These are phyloP conservation scores for Macropodus opercularis DNA, from an alignment of 2,797 vertebrate genomes.

Conservation along the genomic window DNA sequence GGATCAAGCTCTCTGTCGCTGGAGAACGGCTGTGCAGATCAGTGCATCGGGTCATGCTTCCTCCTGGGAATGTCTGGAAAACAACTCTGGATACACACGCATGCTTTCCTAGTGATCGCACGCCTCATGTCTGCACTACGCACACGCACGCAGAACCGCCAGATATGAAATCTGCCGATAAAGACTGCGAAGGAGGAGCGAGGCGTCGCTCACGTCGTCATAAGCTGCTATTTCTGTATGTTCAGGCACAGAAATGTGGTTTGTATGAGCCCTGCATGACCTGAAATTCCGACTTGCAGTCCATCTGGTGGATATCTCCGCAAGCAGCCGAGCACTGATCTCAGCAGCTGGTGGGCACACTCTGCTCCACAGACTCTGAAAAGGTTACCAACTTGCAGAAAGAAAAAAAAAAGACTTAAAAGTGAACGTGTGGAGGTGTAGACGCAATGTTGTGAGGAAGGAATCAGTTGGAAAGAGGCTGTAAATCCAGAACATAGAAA, in stretches of 20 bases:
- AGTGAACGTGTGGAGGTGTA: neutral
- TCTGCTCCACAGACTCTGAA: slow-evolving; percentile 10
- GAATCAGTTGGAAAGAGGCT: neutral
- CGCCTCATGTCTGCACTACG: slow-evolving; percentile 20
- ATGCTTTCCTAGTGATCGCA: slow-evolving; percentile 35
- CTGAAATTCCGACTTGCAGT: slow-evolving; percentile 29
- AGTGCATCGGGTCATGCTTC: slow-evolving; percentile 58
- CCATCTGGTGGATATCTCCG: slow-evolving; percentile 48
- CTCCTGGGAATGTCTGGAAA: slow-evolving; percentile 53
- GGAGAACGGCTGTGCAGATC: slow-evolving; percentile 66
- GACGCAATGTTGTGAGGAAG: neutral
- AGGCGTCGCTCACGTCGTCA: neutral
- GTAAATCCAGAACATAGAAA: neutral
- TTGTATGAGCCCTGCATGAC: slow-evolving; percentile 14
- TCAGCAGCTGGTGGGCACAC: slow-evolving; percentile 39
- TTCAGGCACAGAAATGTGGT: slow-evolving; percentile 3
- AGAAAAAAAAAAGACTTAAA: neutral
- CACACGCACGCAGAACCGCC: neutral
- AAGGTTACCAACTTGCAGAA: slow-evolving; percentile 15
- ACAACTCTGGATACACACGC: slow-evolving; percentile 41
- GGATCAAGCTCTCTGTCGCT: slow-evolving; percentile 72
- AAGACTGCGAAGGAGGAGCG: neutral
- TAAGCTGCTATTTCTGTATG: neutral
- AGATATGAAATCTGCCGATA: slow-evolving; percentile 3
- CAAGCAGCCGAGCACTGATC: slow-evolving; percentile 31